A percentile compares a stretch with the other conserved stretches of the same genome.
Evolutionary conservation across 1,140 invertebrate species (phyloP).

Genomic region (Caenorhabditis inopinata): DNA sequence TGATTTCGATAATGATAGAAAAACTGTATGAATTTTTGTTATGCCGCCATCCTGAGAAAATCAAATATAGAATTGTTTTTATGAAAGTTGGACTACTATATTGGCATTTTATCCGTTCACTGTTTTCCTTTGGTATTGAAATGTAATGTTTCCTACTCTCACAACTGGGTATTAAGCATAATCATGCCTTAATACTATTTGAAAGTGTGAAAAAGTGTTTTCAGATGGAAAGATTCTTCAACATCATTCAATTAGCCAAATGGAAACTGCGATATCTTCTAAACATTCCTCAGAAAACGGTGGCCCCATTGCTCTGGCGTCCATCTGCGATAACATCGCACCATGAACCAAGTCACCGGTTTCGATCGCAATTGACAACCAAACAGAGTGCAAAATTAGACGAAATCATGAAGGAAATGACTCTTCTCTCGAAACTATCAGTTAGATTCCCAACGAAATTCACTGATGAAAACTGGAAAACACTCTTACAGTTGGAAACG

Average conservation of each 20-base stretch:
- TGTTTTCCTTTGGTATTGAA: no score
- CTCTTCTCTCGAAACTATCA: not conserved
- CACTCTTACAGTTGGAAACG: not conserved
- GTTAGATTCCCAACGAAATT: not conserved
- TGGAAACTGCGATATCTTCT: not conserved
- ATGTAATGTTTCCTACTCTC: no score
- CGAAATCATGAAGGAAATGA: not conserved
- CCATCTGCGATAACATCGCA: not conserved
- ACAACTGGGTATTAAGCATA: no score
- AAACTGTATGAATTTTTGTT: no score
- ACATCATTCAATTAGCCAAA: not conserved
- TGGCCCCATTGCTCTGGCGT: not conserved
- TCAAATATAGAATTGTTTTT: no score
- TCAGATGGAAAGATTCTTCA: not conserved
- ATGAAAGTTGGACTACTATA: no score
- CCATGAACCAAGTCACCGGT: not conserved
- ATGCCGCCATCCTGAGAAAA: no score
- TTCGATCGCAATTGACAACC: not conserved
- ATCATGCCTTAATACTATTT: no score
- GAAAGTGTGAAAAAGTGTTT: no score
- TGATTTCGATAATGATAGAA: no score
- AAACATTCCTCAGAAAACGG: not conserved
- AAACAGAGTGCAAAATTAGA: not conserved
- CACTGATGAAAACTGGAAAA: not conserved
- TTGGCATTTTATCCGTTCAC: no score